Conservation (phyloP, 2,888 invertebrate species). For the Pheosia tremula region DNA sequence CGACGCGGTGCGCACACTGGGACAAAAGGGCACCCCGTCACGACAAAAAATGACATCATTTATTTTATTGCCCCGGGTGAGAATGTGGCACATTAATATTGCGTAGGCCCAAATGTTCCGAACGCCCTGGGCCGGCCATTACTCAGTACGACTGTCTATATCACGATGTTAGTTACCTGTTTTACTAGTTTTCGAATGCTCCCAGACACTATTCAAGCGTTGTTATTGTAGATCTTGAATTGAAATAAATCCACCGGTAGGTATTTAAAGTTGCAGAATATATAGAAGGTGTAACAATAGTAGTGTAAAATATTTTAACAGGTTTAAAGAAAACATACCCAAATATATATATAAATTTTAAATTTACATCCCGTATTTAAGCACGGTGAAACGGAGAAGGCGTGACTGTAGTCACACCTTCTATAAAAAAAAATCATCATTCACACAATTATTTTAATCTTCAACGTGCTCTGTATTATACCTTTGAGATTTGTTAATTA, state of each 20-base stretch:
- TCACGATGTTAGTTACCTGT: constrained; percentile 35
- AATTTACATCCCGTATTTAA: too few species aligned
- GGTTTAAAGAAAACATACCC: too few species aligned
- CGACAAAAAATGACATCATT: constrained; percentile 84
- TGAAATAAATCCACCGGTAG: constrained; percentile 8
- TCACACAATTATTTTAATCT: too few species aligned
- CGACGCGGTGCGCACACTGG: constrained; percentile 65
- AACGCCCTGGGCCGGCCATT: constrained; percentile 76
- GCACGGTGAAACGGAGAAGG: too few species aligned
- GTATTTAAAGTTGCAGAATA: constrained; percentile 7
- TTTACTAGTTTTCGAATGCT: constrained; percentile 20
- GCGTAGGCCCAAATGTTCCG: constrained; percentile 75
- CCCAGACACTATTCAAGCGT: constrained; percentile 27
- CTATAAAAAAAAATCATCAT: too few species aligned
- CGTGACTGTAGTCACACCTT: too few species aligned
- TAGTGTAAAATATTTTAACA: too few species aligned
- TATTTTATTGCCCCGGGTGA: constrained; percentile 83
- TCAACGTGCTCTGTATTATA: too few species aligned
- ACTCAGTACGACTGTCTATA: constrained; percentile 51
- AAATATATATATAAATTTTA: too few species aligned
- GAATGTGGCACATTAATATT: constrained; percentile 81
- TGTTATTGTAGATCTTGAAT: constrained; percentile 24
- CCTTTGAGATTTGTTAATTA: too few species aligned
- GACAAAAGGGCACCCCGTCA: constrained; percentile 72
- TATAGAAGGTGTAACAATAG: too few species aligned